Conservation (phyloP, 2,888 invertebrate species). For the Drosophila kanekoi region DNA sequence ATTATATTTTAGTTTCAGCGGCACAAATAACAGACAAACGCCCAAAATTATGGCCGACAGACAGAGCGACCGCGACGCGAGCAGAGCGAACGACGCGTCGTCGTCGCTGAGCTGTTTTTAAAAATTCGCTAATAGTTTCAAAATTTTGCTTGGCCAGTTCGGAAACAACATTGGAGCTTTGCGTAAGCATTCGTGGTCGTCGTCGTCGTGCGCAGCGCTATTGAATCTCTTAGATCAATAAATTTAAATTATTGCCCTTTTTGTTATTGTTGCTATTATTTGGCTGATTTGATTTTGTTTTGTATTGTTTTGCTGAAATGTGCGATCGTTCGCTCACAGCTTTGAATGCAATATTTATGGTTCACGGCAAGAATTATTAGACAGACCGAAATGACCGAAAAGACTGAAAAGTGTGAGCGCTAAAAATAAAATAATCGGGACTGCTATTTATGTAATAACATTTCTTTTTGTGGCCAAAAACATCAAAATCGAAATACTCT, state of each 20-base stretch:
- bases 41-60: slow-evolving; percentile 63
- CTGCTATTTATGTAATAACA: slow-evolving; percentile 83
- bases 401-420: slow-evolving; percentile 73
- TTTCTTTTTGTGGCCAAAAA: slow-evolving; percentile 43
- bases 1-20: slow-evolving; percentile 55
- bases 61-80: slow-evolving; percentile 20
- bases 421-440: slow-evolving; percentile 84
- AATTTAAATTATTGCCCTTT: slow-evolving; percentile 46
- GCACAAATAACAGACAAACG: slow-evolving; percentile 68
- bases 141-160: slow-evolving; percentile 83
- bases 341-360: slow-evolving; percentile 49
- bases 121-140: slow-evolving; percentile 82
- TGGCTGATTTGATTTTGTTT: slow-evolving; percentile 10
- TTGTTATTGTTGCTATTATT: slow-evolving; percentile 4
- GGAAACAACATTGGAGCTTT: slow-evolving; percentile 82
- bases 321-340: slow-evolving; percentile 29
- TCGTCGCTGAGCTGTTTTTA: slow-evolving; percentile 48
- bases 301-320: slow-evolving; percentile 25
- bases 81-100: slow-evolving; percentile 3
- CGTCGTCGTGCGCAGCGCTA: slow-evolving; percentile 25
- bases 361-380: slow-evolving; percentile 65
- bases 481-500: slow-evolving; percentile 16
- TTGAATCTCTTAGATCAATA: slow-evolving; percentile 20
- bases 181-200: slow-evolving; percentile 72
- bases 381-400: slow-evolving; percentile 53